Evolutionary conservation across 2,888 invertebrate genomes (phyloP).

Genomic region (Myopa tessellatipennis): DNA sequence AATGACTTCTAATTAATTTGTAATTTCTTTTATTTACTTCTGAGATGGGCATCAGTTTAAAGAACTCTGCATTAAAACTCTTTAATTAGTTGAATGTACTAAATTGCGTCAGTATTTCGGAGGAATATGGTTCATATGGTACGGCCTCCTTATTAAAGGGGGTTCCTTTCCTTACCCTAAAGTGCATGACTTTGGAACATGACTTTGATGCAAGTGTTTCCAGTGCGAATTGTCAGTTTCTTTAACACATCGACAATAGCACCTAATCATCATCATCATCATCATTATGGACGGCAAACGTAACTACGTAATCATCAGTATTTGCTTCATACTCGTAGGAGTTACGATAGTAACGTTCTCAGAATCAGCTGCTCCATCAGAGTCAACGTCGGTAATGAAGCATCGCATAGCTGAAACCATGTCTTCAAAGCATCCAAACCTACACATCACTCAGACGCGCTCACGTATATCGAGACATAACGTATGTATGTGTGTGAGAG

Average conservation of each 20-base stretch:
- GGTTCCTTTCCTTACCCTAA: no score
- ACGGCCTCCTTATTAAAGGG: no score
- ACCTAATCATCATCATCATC: not conserved
- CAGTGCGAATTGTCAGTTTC: not conserved
- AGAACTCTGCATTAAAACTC: no score
- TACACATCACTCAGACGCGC: not conserved
- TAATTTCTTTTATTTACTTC: not conserved
- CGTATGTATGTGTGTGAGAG: not conserved
- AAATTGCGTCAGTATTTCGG: no score
- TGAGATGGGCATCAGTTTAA: no score
- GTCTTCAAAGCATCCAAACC: no score
- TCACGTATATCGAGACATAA: not conserved
- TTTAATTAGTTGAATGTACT: not conserved
- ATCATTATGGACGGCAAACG: not conserved
- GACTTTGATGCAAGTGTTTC: no score
- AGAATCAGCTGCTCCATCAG: not conserved
- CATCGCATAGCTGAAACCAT: not conserved
- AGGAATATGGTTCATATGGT: no score
- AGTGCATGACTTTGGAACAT: no score
- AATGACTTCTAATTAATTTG: not conserved
- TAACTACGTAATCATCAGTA: not conserved
- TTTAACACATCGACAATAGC: conserved; percentile 11
- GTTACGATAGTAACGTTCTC: not conserved
- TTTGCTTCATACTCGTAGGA: not conserved
- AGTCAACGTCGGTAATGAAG: not conserved